A percentile compares a stretch with the other conserved stretches of the same genome.
Conservation (phyloP, 2,888 invertebrate species). For the Hoplodrina ambigua region DNA sequence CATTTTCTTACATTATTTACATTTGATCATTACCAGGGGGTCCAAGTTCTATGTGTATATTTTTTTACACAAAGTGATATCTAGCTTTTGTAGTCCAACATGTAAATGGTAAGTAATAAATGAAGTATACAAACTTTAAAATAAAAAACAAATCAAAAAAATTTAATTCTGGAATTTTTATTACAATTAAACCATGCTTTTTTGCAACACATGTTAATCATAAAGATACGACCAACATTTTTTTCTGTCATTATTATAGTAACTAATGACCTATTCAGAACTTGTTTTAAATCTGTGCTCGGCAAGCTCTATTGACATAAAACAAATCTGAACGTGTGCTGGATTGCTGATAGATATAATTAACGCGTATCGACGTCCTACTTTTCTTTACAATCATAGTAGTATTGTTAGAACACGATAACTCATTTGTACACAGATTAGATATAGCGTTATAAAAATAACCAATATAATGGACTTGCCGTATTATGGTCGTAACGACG, state of each 20-base stretch:
- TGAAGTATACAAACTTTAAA: conserved; percentile 16
- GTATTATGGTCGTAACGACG: conserved; percentile 29
- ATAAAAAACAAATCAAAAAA: neutral
- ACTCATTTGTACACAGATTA: conserved; percentile 25
- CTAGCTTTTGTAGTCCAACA: conserved; percentile 20
- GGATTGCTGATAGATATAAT: conserved; percentile 44
- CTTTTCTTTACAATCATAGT: conserved; percentile 54
- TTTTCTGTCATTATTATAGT: conserved; percentile 63
- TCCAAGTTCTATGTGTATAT: neutral
- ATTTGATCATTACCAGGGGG: conserved; percentile 26
- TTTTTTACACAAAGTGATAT: conserved; percentile 8
- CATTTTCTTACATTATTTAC: conserved; percentile 47
- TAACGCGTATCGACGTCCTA: conserved; percentile 52
- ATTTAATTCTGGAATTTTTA: conserved; percentile 37
- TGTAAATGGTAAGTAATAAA: conserved; percentile 33
- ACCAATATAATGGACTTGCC: conserved; percentile 1
- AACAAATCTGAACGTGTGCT: conserved; percentile 60
- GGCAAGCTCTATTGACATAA: conserved; percentile 60
- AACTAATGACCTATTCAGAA: conserved; percentile 70
- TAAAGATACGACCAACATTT: conserved; percentile 45
- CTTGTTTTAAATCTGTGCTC: conserved; percentile 62
- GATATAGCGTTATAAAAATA: conserved; percentile 33
- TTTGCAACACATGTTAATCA: conserved; percentile 40
- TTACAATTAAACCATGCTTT: conserved; percentile 16
- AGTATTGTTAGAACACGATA: conserved; percentile 42